Percentiles rank a stretch among this genome's conserved stretches.
phyloP scores from a whole-genome alignment of 2,797 vertebrate species.

The Falco naumanni region DNA sequence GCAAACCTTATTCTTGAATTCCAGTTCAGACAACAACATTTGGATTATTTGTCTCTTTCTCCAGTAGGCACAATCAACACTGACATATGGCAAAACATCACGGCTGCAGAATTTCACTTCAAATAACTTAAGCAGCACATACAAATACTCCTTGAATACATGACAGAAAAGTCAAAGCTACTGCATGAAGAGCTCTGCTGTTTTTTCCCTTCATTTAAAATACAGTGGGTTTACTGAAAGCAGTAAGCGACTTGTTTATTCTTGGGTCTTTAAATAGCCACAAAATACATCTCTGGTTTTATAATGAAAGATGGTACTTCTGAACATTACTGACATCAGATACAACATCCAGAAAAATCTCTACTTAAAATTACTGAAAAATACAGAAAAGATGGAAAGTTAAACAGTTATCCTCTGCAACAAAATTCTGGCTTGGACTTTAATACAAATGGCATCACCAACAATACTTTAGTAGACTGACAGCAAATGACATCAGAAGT shows the following conservation, averaged over 20 bases:
- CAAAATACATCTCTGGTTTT: neutral
- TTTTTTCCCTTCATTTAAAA: neutral
- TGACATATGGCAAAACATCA: neutral
- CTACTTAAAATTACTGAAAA: neutral
- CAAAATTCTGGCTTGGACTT: neutral
- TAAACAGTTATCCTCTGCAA: neutral
- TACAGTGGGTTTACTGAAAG: neutral
- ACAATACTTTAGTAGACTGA: neutral
- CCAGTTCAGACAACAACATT: neutral
- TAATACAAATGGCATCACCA: neutral
- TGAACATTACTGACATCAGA: neutral
- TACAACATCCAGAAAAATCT: neutral
- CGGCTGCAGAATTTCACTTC: neutral
- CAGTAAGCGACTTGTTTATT: neutral
- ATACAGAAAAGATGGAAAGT: neutral
- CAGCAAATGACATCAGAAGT: neutral
- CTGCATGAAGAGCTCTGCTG: neutral
- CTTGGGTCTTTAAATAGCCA: neutral
- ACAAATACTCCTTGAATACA: neutral
- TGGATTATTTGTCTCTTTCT: neutral
- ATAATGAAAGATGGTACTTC: neutral
- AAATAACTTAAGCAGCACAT: neutral
- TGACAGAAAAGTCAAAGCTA: neutral
- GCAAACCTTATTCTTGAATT: neutral
- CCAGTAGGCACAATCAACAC: neutral